phyloP scores from a whole-genome alignment of 2,888 invertebrate species.

The Cephonodes hylas region DNA sequence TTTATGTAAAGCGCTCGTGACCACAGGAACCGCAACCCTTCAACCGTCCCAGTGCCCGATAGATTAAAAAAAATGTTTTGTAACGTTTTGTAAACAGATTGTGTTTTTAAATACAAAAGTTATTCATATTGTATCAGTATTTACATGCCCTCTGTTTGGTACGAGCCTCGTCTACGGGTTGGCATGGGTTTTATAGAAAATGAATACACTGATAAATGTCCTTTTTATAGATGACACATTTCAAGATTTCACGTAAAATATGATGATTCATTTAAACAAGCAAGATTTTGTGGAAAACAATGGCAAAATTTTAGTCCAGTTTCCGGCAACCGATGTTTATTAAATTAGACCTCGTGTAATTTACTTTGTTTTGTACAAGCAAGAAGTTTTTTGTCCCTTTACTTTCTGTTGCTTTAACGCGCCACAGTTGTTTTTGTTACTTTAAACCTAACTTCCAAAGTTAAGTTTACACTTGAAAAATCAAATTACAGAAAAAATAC shows the following conservation, averaged over 20 bases:
- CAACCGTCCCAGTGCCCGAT: not conserved
- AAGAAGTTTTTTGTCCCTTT: not conserved
- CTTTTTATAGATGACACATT: too few relatives aligned
- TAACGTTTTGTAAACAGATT: not conserved
- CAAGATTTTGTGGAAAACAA: not conserved
- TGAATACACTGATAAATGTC: too few relatives aligned
- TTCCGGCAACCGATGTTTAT: not conserved
- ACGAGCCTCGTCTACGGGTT: too few relatives aligned
- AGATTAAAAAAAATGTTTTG: not conserved
- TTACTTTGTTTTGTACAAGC: not conserved
- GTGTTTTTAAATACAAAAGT: too few relatives aligned
- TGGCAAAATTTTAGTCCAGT: not conserved
- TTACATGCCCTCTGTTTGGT: too few relatives aligned
- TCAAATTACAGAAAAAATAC: too few relatives aligned
- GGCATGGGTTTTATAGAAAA: too few relatives aligned
- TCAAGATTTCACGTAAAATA: too few relatives aligned
- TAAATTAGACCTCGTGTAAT: not conserved
- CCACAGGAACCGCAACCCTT: not conserved
- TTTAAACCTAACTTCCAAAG: too few relatives aligned
- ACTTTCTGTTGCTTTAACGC: not conserved
- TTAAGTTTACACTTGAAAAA: too few relatives aligned
- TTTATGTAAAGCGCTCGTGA: not conserved
- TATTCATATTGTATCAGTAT: too few relatives aligned
- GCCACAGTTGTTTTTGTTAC: not conserved
- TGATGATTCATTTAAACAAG: not conserved